Conservation (phyloP, 2,113 vertebrate species). For the Geococcyx californianus region DNA sequence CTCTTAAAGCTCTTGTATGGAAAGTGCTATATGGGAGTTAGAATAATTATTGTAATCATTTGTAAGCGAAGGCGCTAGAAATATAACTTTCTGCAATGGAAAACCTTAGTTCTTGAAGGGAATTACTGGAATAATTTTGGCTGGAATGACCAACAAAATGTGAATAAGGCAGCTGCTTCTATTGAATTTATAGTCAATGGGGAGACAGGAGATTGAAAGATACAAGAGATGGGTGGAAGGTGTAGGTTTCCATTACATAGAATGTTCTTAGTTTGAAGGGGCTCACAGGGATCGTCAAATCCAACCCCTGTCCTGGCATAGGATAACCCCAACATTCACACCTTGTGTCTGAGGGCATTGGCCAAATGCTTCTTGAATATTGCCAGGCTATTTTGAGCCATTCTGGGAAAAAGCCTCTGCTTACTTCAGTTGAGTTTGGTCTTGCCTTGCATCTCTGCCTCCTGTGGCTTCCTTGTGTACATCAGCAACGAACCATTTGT, state of each 20-base stretch:
- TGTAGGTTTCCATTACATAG: not conserved
- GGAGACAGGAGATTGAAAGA: not conserved
- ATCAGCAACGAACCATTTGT: not conserved
- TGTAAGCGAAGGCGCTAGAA: not conserved
- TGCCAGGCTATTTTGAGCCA: not conserved
- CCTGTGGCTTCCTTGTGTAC: fast-evolving
- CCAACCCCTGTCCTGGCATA: no score
- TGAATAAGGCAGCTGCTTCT: not conserved
- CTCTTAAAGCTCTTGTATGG: not conserved
- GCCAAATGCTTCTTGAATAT: no score
- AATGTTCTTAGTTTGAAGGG: no score
- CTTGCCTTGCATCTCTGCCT: not conserved
- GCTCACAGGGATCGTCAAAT: no score
- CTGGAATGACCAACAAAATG: not conserved
- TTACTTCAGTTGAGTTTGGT: not conserved
- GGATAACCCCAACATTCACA: no score
- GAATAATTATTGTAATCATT: conserved; percentile 40
- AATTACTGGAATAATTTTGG: not conserved
- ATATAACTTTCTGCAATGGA: not conserved
- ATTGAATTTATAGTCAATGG: not conserved
- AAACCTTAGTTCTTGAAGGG: not conserved
- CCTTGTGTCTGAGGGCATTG: no score
- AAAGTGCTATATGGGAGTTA: not conserved
- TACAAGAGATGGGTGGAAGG: not conserved
- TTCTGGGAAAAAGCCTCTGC: not conserved